Conservation (phyloP, 2,888 invertebrate species). For the Formica aserva region DNA sequence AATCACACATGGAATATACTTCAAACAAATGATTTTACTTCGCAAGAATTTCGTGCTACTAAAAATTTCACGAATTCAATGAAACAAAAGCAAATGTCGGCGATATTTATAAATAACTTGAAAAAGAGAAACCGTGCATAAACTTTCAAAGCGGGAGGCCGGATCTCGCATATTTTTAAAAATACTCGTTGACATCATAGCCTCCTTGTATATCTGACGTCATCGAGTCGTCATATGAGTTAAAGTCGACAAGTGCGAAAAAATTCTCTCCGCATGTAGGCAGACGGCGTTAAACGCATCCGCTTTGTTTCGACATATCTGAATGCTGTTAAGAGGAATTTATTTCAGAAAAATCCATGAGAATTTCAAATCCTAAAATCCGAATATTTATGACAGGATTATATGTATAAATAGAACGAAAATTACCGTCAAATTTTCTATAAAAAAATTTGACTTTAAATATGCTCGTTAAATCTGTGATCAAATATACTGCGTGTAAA, state of each 20-base stretch:
- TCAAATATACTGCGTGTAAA: not conserved
- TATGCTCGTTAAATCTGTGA: not conserved
- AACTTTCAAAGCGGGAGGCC: slow-evolving; percentile 23
- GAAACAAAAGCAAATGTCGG: slow-evolving; percentile 32
- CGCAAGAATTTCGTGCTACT: not conserved
- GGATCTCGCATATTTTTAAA: slow-evolving; percentile 61
- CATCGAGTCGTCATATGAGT: slow-evolving; percentile 62
- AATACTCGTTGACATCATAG: slow-evolving; percentile 70
- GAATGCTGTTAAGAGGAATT: not conserved
- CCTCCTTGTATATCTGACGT: slow-evolving; percentile 71
- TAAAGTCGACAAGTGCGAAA: slow-evolving; percentile 33
- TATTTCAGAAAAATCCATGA: not conserved
- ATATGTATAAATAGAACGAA: not conserved
- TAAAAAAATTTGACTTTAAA: not conserved
- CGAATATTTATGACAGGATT: not conserved
- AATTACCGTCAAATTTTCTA: not conserved
- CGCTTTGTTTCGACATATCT: slow-evolving; percentile 20
- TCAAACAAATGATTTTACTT: not conserved
- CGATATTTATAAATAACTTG: slow-evolving; percentile 1
- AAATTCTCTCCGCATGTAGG: slow-evolving; percentile 34
- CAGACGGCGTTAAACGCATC: slow-evolving; percentile 37
- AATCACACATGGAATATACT: slow-evolving; percentile 7
- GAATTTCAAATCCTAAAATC: not conserved
- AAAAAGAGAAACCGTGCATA: slow-evolving; percentile 12
- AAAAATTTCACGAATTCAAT: slow-evolving; percentile 7